A percentile compares a stretch with the other conserved stretches of the same genome.
These are phyloP conservation scores for Tragelaphus scriptus DNA, from an alignment of 2,113 vertebrate species.

Conservation along the genomic window DNA sequence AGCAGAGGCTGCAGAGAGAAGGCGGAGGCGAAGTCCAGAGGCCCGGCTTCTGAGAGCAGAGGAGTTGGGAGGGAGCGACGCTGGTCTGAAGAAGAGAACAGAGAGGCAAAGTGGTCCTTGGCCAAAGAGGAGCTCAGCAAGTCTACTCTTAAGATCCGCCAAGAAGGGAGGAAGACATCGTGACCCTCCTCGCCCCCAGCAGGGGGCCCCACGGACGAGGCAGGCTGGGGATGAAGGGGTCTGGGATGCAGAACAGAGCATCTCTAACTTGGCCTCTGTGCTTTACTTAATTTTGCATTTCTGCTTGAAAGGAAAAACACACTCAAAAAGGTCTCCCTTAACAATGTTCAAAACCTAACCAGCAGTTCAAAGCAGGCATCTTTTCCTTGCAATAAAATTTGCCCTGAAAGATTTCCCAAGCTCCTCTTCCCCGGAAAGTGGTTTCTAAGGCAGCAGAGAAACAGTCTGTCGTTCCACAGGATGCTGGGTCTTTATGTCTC, in stretches of 20 bases:
- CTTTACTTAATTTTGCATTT: conserved; percentile 87
- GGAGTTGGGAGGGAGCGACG: background rate
- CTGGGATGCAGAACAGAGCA: too few species aligned
- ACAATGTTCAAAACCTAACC: background rate
- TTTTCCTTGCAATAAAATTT: background rate
- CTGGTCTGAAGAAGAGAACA: background rate
- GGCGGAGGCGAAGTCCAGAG: background rate
- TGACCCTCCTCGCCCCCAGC: rapidly evolving
- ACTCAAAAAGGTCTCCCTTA: background rate
- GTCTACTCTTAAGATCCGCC: background rate
- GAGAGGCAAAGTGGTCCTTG: background rate
- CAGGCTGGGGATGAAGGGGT: rapidly evolving
- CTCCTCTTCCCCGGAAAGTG: background rate
- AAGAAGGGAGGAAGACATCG: rapidly evolving
- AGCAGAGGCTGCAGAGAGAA: background rate
- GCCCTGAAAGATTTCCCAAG: background rate
- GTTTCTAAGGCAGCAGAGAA: background rate
- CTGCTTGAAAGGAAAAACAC: conserved; percentile 50
- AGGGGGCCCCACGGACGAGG: background rate
- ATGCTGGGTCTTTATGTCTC: background rate
- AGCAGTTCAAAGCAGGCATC: background rate
- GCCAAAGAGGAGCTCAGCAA: background rate
- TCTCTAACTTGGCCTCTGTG: conserved; percentile 79
- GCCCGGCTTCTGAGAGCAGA: too few species aligned
- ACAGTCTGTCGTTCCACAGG: rapidly evolving